Evolutionary conservation across 2,113 vertebrate genomes (phyloP).

Genomic region (Siniperca chuatsi): DNA sequence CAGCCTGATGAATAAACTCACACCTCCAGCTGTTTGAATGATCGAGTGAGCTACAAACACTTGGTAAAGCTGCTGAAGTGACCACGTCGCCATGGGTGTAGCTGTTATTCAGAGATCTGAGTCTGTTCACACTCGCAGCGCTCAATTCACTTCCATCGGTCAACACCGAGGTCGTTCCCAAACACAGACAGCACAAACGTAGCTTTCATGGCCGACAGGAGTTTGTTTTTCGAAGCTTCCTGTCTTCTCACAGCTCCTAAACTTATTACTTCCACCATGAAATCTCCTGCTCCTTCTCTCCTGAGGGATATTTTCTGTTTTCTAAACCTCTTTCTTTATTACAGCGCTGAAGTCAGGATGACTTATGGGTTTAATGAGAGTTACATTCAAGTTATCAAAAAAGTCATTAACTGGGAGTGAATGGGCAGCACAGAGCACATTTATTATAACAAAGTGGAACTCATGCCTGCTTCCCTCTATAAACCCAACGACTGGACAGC

Average conservation of each 20-base stretch:
- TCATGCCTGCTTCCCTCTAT: neutral
- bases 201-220: neutral
- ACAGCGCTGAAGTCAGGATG: neutral
- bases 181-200: neutral
- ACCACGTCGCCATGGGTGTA: neutral
- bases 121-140: too few species aligned
- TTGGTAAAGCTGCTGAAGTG: neutral
- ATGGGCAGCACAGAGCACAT: neutral
- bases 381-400: neutral
- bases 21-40: neutral
- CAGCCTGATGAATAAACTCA: neutral
- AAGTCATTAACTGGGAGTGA: neutral
- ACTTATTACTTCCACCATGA: neutral
- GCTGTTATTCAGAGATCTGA: neutral
- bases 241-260: neutral
- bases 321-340: neutral
- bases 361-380: conserved; percentile 11
- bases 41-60: neutral
- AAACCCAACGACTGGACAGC: neutral
- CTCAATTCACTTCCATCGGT: neutral
- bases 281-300: too few species aligned
- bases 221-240: neutral
- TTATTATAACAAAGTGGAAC: conserved; percentile 5
- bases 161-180: neutral
- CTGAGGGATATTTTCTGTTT: neutral